These are phyloP conservation scores for Cyclophora albipunctata DNA, from an alignment of 2,888 invertebrate genomes.

Conservation along the genomic window DNA sequence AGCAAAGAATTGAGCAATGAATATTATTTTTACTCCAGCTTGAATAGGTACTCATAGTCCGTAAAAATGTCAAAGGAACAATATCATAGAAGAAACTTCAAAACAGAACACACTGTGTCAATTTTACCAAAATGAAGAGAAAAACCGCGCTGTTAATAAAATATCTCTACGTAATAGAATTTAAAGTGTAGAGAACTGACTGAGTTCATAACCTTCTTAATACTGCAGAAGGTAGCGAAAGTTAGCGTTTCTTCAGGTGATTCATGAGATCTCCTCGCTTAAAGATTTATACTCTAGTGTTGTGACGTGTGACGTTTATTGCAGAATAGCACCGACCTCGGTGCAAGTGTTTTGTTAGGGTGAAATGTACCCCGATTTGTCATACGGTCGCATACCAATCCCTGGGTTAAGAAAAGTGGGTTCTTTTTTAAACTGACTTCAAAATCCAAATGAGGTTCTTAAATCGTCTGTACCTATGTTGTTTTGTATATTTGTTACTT, in stretches of 20 bases:
- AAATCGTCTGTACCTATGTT: too few species aligned
- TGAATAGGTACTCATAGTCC: too few species aligned
- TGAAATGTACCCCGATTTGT: constrained; percentile 31
- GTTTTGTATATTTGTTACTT: too few species aligned
- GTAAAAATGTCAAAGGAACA: too few species aligned
- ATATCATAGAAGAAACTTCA: too few species aligned
- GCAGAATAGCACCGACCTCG: constrained; percentile 39
- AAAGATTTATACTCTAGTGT: constrained; percentile 55
- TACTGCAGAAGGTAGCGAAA: constrained; percentile 26
- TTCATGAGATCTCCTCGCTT: constrained; percentile 47
- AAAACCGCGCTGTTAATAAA: too few species aligned
- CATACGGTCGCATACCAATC: constrained; percentile 22
- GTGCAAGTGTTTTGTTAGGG: constrained; percentile 32
- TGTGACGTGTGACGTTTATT: constrained; percentile 58
- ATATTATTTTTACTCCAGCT: too few species aligned
- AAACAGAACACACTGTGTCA: too few species aligned
- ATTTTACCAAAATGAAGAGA: too few species aligned
- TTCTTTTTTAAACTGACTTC: too few species aligned
- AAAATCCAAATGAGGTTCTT: too few species aligned
- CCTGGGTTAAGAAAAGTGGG: constrained; percentile 5
- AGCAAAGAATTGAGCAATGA: too few species aligned
- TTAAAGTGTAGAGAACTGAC: constrained; percentile 14
- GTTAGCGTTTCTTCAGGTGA: constrained; percentile 49
- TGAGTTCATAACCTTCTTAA: constrained; percentile 19
- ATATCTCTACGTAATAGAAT: constrained; percentile 5